Conservation (phyloP, 2,888 invertebrate genomes). For the Leptothorax acervorum region DNA sequence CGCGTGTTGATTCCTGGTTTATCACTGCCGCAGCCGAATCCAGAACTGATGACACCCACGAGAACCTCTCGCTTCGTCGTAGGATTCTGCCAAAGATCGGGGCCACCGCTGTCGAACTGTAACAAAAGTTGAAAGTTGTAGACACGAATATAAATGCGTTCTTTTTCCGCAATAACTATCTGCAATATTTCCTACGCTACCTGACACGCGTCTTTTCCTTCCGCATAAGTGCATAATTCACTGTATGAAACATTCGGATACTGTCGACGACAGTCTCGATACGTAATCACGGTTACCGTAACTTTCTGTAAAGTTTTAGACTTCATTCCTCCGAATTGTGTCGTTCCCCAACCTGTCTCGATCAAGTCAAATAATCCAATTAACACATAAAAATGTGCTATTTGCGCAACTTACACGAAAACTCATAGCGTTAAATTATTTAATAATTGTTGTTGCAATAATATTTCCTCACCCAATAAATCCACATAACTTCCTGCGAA, state of each 20-base stretch:
- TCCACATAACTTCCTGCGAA: constrained; percentile 78
- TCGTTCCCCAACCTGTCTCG: constrained; percentile 88
- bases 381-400: constrained; percentile 52
- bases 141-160: not conserved
- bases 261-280: constrained; percentile 84
- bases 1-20: constrained; percentile 87
- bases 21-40: constrained; percentile 86
- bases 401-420: constrained; percentile 55
- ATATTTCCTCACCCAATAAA: constrained; percentile 65
- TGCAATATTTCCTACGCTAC: constrained; percentile 79
- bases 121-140: constrained; percentile 36
- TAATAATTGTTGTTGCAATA: not conserved
- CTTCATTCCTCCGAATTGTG: constrained; percentile 86
- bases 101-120: constrained; percentile 87
- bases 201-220: constrained; percentile 88
- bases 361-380: constrained; percentile 49
- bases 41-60: constrained; percentile 88
- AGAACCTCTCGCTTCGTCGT: constrained; percentile 72
- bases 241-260: constrained; percentile 66
- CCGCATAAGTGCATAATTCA: constrained; percentile 86
- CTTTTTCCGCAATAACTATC: not conserved
- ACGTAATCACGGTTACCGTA: constrained; percentile 86
- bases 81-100: constrained; percentile 87
- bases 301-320: constrained; percentile 87
- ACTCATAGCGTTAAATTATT: not conserved